Conservation (phyloP, 2,888 invertebrate species). For the Erannis defoliaria region DNA sequence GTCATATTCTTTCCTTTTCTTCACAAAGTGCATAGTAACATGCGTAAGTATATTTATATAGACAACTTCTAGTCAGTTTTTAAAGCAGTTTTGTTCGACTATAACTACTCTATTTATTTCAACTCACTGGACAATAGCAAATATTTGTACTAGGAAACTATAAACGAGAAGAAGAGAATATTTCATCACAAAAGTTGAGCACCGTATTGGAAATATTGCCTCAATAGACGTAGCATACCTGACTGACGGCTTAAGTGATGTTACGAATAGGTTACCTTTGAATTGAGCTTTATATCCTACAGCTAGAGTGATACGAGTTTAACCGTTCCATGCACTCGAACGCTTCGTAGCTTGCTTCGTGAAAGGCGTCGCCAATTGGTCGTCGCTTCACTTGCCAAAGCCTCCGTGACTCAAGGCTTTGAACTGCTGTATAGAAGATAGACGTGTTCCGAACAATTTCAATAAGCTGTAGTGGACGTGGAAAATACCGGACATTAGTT, state of each 20-base stretch:
- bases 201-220: not conserved
- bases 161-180: not conserved
- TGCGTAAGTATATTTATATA: no score
- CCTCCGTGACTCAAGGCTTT: slow-evolving; percentile 32
- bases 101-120: no score
- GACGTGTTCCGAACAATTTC: slow-evolving; percentile 50
- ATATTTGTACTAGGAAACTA: not conserved
- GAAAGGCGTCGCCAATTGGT: slow-evolving; percentile 19
- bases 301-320: slow-evolving; percentile 1
- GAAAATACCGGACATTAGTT: slow-evolving; percentile 40
- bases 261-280: slow-evolving; percentile 1
- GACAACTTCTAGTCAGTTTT: no score
- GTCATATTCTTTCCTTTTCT: no score
- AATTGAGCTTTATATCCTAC: not conserved
- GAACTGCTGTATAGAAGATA: slow-evolving; percentile 33
- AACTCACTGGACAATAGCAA: no score
- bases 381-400: slow-evolving; percentile 23
- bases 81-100: no score
- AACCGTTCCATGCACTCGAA: slow-evolving; percentile 9
- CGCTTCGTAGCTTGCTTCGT: slow-evolving; percentile 9
- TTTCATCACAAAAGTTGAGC: no score
- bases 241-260: not conserved
- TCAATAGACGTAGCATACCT: not conserved
- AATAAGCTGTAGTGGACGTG: slow-evolving; percentile 54
- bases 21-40: no score